Evolutionary conservation across 2,113 vertebrate species (phyloP).

Genomic region (Regulus satrapa): DNA sequence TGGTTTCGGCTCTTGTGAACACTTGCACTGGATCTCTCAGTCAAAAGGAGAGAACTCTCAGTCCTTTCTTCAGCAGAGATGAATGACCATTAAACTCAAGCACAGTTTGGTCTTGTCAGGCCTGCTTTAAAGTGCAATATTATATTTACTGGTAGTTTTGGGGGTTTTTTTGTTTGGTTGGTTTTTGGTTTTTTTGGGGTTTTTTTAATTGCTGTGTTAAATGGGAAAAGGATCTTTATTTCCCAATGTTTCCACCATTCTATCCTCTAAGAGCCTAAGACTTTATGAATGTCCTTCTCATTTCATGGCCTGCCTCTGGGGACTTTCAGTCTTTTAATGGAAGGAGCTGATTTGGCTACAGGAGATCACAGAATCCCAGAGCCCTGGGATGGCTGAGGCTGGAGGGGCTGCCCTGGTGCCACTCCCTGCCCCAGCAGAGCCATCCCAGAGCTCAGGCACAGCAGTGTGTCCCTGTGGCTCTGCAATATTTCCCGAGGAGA

Average conservation of each 20-base stretch:
- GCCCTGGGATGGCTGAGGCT: rapidly evolving
- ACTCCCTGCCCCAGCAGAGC: neutral
- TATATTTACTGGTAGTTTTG: neutral
- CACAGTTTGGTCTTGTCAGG: neutral
- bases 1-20: neutral
- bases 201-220: neutral
- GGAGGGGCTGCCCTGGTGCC: neutral
- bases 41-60: neutral
- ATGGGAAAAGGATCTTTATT: neutral
- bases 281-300: neutral
- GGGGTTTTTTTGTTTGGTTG: too few species aligned
- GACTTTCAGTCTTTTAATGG: neutral
- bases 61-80: neutral
- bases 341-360: neutral
- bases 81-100: neutral
- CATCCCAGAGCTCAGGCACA: neutral
- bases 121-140: neutral
- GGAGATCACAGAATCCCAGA: neutral
- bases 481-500: neutral
- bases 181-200: too few species aligned
- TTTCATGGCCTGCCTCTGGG: neutral
- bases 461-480: neutral
- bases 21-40: neutral
- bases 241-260: neutral
- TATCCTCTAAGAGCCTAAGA: neutral